Base-by-base conservation (phyloP, 2,888 invertebrate species). In the Allygus modestus region DNA sequence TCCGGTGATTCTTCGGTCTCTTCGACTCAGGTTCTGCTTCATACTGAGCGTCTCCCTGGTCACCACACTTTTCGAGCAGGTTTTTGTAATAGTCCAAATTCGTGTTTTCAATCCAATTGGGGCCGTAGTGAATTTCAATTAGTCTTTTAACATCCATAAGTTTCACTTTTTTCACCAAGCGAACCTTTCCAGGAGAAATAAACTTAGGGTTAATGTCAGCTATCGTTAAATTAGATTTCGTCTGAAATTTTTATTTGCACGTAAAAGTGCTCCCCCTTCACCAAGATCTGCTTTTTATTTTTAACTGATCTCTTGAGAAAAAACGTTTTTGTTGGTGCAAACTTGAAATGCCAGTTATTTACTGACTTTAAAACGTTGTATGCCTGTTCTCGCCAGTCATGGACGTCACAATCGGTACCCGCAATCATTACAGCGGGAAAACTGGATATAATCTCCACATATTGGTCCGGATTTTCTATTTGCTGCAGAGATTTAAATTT, bases 401-500 rank as follows among this genome's bases (percentile, higher is more conserved):
- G 46, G 46, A 46, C 46, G 46, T 46, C 46, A 46, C 46, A 46
- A 46, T 46, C 46, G 46, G 12, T 37, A 46, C 46, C 37, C 9
- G 9, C 37, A 79, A 46, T 7, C 5, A 61, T 15, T 23, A 87
- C 85, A 54, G 84, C 86, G 15, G 85, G 85, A 85, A 85, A 81
- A n/a, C 83, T 51, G 81, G 37, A 81, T 58, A 86, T 85, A 46
- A 87, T 81, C 33, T 86, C 73, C n/a, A 77, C 31, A 82, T 88
- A 87, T 84, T 86, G 83, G 43, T 86, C 75, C 23, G 86, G 86
- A 20, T 77, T 71, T 17, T 84, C 33, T 75, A 88, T 86, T 41
- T 71, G 81, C 20, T 85, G 84, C 43, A 82, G 83, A 23, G 87
- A 87, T 84, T 84, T 87, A 46, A 86, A 61, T 73, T 84, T 86